Conservation (phyloP, 2,888 invertebrate genomes). For the Drosophila falleni region DNA sequence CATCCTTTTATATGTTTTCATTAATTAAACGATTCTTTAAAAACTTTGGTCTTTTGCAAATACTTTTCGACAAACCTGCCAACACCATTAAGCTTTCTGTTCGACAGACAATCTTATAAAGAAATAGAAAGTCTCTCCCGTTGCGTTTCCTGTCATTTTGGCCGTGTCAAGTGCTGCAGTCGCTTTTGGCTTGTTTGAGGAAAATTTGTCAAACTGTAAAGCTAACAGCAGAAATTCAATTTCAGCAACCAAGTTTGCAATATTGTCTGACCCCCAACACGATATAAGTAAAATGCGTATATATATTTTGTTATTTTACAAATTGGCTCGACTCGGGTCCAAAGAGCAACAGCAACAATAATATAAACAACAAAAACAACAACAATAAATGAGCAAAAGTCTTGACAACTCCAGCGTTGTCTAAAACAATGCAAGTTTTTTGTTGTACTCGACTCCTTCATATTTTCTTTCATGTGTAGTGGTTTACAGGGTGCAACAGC, state of each 20-base stretch:
- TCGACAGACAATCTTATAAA: slow-evolving; percentile 30
- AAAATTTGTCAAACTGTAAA: slow-evolving; percentile 76
- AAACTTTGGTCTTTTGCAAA: slow-evolving; percentile 28
- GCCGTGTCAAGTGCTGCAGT: slow-evolving; percentile 51
- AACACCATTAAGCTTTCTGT: slow-evolving; percentile 14
- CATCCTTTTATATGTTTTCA: neutral
- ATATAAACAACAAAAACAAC: slow-evolving; percentile 33
- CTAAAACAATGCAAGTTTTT: slow-evolving; percentile 43
- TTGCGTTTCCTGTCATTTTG: slow-evolving; percentile 32
- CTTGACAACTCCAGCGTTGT: slow-evolving; percentile 62
- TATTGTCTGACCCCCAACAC: slow-evolving; percentile 39
- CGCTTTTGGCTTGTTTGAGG: slow-evolving; percentile 63
- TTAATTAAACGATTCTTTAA: slow-evolving; percentile 5
- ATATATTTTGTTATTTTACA: slow-evolving; percentile 73
- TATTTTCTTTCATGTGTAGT: slow-evolving; percentile 12
- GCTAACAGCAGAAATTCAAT: slow-evolving; percentile 73
- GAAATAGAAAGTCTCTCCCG: slow-evolving; percentile 6
- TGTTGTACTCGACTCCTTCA: slow-evolving; percentile 19
- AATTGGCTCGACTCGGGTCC: slow-evolving; percentile 67
- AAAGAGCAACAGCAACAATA: slow-evolving; percentile 33
- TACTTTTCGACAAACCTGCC: slow-evolving; percentile 29
- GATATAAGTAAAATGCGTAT: slow-evolving; percentile 48
- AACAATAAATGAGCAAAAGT: slow-evolving; percentile 44
- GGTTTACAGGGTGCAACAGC: slow-evolving; percentile 35
- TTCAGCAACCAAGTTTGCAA: slow-evolving; percentile 57